Percentiles rank a stretch among this genome's conserved stretches.
Conservation (phyloP, 2,113 vertebrate species). For the Myiagra hebetior region DNA sequence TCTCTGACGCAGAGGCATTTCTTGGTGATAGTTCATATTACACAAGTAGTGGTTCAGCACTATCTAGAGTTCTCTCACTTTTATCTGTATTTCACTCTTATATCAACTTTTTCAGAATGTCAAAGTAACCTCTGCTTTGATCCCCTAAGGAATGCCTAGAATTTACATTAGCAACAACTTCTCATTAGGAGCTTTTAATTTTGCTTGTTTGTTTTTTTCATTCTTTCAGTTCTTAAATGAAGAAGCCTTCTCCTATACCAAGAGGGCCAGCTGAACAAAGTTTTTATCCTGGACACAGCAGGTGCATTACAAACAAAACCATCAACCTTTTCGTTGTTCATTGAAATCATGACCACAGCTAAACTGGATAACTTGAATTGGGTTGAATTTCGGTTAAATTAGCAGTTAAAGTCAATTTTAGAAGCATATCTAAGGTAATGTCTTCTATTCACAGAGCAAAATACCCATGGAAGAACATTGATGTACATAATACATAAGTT, state of each 20-base stretch:
- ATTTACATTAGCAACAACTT: background rate
- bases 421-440: background rate
- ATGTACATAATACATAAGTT: background rate
- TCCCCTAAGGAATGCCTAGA: background rate
- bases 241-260: background rate
- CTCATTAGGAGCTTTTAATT: background rate
- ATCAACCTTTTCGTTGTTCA: fast-evolving
- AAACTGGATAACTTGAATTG: background rate
- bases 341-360: background rate
- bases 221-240: background rate
- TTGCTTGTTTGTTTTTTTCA: background rate
- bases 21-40: background rate
- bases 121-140: background rate
- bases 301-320: background rate
- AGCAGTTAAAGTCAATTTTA: background rate
- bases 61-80: background rate
- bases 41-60: background rate
- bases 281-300: background rate
- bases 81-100: background rate
- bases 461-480: background rate
- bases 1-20: background rate
- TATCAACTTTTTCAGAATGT: background rate
- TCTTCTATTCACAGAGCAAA: background rate
- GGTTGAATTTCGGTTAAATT: background rate
- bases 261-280: background rate